Evolutionary conservation across 2,113 vertebrate species (phyloP), one percentile per base, ranked within the genome.

Genomic region (Mungos mungo): DNA sequence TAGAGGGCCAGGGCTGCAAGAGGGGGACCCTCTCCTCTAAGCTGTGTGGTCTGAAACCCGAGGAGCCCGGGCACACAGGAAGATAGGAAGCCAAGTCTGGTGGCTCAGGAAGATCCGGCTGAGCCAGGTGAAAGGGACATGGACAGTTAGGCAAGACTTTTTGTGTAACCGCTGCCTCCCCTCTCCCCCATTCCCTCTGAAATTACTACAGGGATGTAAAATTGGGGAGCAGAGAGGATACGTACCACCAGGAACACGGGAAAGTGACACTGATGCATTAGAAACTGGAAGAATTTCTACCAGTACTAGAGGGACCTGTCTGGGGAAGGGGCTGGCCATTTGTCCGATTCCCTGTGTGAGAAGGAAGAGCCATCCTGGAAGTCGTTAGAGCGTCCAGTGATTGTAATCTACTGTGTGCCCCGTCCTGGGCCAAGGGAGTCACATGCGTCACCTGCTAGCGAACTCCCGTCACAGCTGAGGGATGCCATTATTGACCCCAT

Each of bases 331-430:
- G 68, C 50, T 9, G 7, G 54, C 25, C 18, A 19, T 45, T 11
- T 7, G 72, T 47, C 29, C 7, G 19, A 7, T 0, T 0, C 19
- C 13, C 47, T 4, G 66, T 18, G 45, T 5, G 1, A 38, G 27
- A 31, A 77, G 57, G 19, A 94, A 35, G 71, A 19, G 12, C 10
- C 23, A 8, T n/a, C 10, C 16, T 4, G 2, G 14, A 18, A n/a
- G 25, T 47, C 38, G 7, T 21, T 10, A 45, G 47, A 47, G 35
- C 35, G 38, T 85, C 72, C 9, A 16, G 38, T 1, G 60, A 60
- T 8, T 63, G 31, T 23, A 5, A 33, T 16, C 47, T n/a, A 0
- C 35, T 29, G 0, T 0, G 7, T 1, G 3, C 23, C 54, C 33
- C 41, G n/a, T 38, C 54, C 54, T 12, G 47, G 35, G 10, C 41